Evolutionary conservation across 2,113 vertebrate species (phyloP).

Genomic region (Atherinomorus stipes): DNA sequence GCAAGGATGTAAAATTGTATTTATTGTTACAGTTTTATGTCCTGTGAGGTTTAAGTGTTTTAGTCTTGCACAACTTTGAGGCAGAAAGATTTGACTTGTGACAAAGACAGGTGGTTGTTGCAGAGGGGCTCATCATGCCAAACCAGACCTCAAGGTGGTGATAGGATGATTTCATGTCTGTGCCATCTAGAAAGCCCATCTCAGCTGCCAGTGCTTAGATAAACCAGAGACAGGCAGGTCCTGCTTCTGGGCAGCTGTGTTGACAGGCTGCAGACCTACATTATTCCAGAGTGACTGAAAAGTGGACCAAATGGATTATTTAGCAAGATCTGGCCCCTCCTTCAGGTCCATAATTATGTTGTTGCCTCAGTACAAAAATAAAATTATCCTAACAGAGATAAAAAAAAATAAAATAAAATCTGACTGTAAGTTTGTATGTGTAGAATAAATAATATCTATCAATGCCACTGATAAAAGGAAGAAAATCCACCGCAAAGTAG

Average conservation of each 20-base stretch:
- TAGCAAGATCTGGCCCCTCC: neutral
- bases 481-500: neutral
- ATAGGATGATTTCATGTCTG: conserved; percentile 69
- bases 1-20: conserved; percentile 31
- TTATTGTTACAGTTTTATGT: conserved; percentile 54
- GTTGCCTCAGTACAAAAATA: neutral
- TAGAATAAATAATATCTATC: neutral
- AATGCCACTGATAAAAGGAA: neutral
- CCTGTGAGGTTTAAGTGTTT: conserved; percentile 64
- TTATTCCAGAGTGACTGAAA: conserved; percentile 20
- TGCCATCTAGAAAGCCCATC: conserved; percentile 54
- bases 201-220: conserved; percentile 70
- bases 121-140: conserved; percentile 39
- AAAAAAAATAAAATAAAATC: conserved; percentile 14
- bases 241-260: conserved; percentile 42
- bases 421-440: neutral
- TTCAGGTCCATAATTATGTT: conserved; percentile 3
- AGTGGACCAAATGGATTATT: conserved; percentile 26
- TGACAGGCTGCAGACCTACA: conserved; percentile 47
- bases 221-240: conserved; percentile 51
- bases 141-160: conserved; percentile 54
- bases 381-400: neutral
- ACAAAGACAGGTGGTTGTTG: conserved; percentile 53
- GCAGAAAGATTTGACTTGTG: conserved; percentile 42
- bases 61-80: conserved; percentile 43